phyloP scores from a whole-genome alignment of 2,888 invertebrate species.

The Tortricodes alternella region DNA sequence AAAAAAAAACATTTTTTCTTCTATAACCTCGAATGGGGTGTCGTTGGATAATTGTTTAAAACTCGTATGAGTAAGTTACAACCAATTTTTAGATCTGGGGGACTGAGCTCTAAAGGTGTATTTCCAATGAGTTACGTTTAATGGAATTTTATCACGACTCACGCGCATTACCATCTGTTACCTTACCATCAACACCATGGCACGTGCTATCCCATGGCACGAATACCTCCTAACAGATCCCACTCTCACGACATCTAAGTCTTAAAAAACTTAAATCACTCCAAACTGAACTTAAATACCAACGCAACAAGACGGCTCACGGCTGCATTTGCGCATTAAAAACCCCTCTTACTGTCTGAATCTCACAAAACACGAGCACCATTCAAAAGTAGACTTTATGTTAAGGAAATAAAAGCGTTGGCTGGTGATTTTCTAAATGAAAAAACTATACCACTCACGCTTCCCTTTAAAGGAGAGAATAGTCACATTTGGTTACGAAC shows the following conservation, averaged over 20 bases:
- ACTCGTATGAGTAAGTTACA: no score
- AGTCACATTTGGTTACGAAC: slow-evolving; percentile 33
- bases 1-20: no score
- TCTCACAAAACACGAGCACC: not conserved
- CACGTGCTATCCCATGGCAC: slow-evolving; percentile 62
- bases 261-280: not conserved
- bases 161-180: slow-evolving; percentile 55
- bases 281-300: not conserved
- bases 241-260: not conserved
- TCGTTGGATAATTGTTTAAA: no score
- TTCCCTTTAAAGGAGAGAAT: slow-evolving; percentile 31
- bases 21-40: no score
- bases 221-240: slow-evolving; percentile 15
- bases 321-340: not conserved
- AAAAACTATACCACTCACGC: slow-evolving; percentile 20
- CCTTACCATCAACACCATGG: slow-evolving; percentile 57
- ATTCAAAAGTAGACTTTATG: slow-evolving; percentile 7
- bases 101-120: no score
- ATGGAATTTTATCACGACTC: slow-evolving; percentile 11
- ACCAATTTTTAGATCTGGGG: no score
- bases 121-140: no score
- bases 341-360: slow-evolving; percentile 5
- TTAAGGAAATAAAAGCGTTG: not conserved
- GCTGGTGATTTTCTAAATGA: not conserved
- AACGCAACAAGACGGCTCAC: not conserved